A percentile compares a stretch with the other conserved stretches of the same genome.
Conservation (phyloP, 2,797 vertebrate genomes). For the Sus cebifrons region DNA sequence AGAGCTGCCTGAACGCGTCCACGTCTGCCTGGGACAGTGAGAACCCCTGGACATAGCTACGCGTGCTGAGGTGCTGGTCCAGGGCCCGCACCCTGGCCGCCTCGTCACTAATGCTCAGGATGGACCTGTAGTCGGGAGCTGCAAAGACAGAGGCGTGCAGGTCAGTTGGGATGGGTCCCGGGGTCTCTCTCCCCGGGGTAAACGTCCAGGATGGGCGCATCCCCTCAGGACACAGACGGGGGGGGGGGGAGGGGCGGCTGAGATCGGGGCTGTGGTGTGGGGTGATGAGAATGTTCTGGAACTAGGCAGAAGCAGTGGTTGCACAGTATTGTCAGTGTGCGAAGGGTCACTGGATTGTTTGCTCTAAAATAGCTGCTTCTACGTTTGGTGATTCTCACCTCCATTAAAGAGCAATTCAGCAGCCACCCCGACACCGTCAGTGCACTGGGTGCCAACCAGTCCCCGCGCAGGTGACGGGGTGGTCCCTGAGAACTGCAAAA, state of each 20-base stretch:
- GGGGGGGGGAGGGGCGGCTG: rapidly evolving
- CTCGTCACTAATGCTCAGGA: constrained; percentile 95
- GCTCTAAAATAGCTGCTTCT: rapidly evolving
- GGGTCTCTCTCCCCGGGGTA: rapidly evolving
- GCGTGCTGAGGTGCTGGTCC: constrained; percentile 95
- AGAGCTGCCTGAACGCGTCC: constrained; percentile 94
- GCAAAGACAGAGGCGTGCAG: constrained; percentile 93
- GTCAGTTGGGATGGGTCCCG: not conserved
- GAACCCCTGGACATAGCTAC: constrained; percentile 98
- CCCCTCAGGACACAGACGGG: not conserved
- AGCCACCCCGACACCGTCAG: not conserved
- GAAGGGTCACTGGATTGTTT: rapidly evolving
- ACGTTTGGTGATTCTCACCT: not conserved
- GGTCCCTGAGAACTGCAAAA: rapidly evolving
- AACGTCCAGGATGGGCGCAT: rapidly evolving
- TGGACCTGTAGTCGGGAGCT: constrained; percentile 95
- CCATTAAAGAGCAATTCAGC: not conserved
- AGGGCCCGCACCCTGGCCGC: constrained; percentile 93
- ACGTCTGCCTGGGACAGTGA: constrained; percentile 95
- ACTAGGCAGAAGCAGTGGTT: rapidly evolving
- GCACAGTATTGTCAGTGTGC: rapidly evolving
- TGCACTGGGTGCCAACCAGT: not conserved
- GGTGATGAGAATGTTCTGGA: rapidly evolving
- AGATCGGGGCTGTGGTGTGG: too few relatives aligned
- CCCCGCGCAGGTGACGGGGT: rapidly evolving